A percentile compares a stretch with the other conserved stretches of the same genome.
Evolutionary conservation across 2,888 invertebrate species (phyloP).

Genomic region (Suillia variegata): DNA sequence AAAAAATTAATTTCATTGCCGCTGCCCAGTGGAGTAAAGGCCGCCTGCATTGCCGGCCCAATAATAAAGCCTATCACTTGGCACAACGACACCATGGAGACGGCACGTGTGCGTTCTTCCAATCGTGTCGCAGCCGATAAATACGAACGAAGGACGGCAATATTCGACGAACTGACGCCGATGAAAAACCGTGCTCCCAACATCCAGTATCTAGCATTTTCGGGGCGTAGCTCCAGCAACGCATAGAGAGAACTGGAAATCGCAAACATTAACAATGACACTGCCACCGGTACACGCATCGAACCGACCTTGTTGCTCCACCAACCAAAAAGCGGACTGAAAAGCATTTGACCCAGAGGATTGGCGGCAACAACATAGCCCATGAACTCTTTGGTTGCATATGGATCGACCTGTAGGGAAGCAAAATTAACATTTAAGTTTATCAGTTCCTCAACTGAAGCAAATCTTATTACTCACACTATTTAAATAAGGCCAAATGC

Average conservation of each 20-base stretch:
- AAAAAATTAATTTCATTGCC: conserved; percentile 64
- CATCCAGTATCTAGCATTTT: conserved; percentile 75
- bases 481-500: conserved; percentile 86
- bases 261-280: conserved; percentile 74
- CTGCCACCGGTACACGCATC: conserved; percentile 73
- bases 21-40: conserved; percentile 77
- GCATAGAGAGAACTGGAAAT: conserved; percentile 77
- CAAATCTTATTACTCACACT: conserved; percentile 67
- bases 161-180: conserved; percentile 81
- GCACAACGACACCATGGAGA: conserved; percentile 79
- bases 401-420: conserved; percentile 73
- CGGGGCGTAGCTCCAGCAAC: conserved; percentile 72
- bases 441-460: no score
- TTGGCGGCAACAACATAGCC: conserved; percentile 85
- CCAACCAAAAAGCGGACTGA: conserved; percentile 82
- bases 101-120: conserved; percentile 79
- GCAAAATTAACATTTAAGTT: conserved; percentile 43
- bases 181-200: conserved; percentile 77
- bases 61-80: conserved; percentile 87
- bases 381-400: conserved; percentile 80
- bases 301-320: conserved; percentile 80
- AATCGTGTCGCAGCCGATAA: conserved; percentile 82
- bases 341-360: conserved; percentile 85
- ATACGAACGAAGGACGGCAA: conserved; percentile 83
- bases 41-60: conserved; percentile 82